Conservation (phyloP, 2,797 vertebrate species). For the Cygnus olor region DNA sequence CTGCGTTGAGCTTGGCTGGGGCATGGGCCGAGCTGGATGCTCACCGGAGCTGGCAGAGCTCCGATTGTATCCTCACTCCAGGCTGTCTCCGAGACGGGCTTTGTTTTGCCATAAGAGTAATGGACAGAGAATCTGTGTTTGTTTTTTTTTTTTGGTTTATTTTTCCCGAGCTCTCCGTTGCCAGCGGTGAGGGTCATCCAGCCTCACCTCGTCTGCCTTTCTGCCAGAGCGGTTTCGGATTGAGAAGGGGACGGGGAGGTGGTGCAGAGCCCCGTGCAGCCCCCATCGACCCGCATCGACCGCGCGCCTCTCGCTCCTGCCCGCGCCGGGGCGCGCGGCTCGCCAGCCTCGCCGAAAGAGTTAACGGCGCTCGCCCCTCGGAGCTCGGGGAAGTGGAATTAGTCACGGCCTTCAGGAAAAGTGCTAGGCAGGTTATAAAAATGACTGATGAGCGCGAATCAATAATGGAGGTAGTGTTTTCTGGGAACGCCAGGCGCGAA, state of each 20-base stretch:
- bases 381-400: conserved; percentile 58
- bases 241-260: not conserved
- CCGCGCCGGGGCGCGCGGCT: accelerated
- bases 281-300: accelerated
- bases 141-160: too few relatives aligned
- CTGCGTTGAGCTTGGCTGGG: not conserved
- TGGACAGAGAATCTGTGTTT: not conserved
- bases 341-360: not conserved
- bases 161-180: not conserved
- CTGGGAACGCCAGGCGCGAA: conserved; percentile 26
- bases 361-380: not conserved
- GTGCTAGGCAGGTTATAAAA: conserved; percentile 66
- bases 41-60: not conserved
- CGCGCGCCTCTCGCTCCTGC: not conserved
- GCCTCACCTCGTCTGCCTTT: not conserved
- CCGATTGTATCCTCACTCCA: too few relatives aligned
- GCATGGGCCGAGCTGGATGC: not conserved
- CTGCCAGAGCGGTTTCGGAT: not conserved
- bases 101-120: not conserved
- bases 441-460: conserved; percentile 55
- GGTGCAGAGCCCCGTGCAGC: not conserved
- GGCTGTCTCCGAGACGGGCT: not conserved
- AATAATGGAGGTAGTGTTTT: conserved; percentile 58
- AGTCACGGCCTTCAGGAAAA: conserved; percentile 60
- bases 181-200: not conserved